Base-by-base conservation (phyloP, 1,140 invertebrate genomes). In the Macrobrachium nipponense region DNA sequence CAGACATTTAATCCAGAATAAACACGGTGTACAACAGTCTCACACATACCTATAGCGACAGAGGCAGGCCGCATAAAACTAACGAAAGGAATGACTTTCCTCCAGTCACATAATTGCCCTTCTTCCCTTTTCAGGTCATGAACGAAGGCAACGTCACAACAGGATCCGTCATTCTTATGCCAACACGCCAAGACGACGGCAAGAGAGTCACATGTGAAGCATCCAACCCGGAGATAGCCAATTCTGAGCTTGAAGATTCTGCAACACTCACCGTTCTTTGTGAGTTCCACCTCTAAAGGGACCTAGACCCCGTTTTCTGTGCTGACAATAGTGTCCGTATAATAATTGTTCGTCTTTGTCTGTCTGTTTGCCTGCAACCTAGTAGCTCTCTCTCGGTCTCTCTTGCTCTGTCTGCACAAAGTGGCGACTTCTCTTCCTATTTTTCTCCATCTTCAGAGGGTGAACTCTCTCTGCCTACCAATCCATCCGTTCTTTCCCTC, bases 81-180 rank as follows among this genome's bases (percentile, higher is more conserved):
- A 36, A 36, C 27, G 27, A 36, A 36, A 36, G 27, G 27, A 36
- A 36, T 2, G 27, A 36, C 4, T 36, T 36, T 36, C 27, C 8
- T 27, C n/a, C 20, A 78, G 27, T 8, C 58, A 23, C 58, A 20
- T 78, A 59, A 44, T n/a, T 17, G 15, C 36, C 15, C 18, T 61
- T 64, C 23, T 36, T 44, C 61, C 23, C 78, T 66, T 36, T 8
- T 6, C 70, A 83, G 81, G 81, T 76, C 23, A 75, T 83, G 81
- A 84, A 84, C 60, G 75, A 64, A 6, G 82, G 73, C 11, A 84
- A 84, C 60, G 82, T 84, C n/a, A 84, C 82, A 2, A 84, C 75
- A 8, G 80, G 82, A 5, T 84, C 82, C 58, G 58, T 84, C 75
- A 64, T 68, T 20, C 58, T 77, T 2, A 27, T 59, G 15, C 82